A percentile compares a stretch with the other conserved stretches of the same genome.
phyloP scores from a whole-genome alignment of 2,113 vertebrate genomes.

The Cettia cetti region DNA sequence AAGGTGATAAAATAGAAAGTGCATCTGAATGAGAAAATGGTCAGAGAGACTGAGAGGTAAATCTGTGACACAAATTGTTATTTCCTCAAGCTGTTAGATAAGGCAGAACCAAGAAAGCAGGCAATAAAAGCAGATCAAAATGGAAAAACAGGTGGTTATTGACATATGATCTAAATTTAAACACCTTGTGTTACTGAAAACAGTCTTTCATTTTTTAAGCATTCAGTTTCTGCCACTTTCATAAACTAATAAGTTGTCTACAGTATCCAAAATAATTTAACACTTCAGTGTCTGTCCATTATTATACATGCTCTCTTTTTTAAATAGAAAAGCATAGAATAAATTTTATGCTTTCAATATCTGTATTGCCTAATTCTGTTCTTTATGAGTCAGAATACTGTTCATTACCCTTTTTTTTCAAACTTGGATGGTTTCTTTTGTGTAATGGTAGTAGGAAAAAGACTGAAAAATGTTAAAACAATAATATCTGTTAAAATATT shows the following conservation, averaged over 20 bases:
- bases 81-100: slow-evolving; percentile 3
- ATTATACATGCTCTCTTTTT: not conserved
- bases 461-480: not conserved
- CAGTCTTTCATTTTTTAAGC: not conserved
- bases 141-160: not conserved
- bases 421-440: not conserved
- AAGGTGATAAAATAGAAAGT: not conserved
- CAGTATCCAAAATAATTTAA: not conserved
- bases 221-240: not conserved
- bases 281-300: not conserved
- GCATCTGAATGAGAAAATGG: not conserved
- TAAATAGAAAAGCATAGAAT: not conserved
- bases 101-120: not conserved
- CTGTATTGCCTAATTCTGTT: not conserved
- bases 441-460: not conserved
- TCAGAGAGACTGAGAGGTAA: not conserved
- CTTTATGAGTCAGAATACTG: not conserved
- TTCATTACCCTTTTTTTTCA: not conserved
- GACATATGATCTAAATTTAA: slow-evolving; percentile 1
- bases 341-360: not conserved
- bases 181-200: not conserved
- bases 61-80: not conserved
- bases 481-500: not conserved
- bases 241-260: not conserved
- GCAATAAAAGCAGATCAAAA: not conserved